phyloP scores from a whole-genome alignment of 2,113 vertebrate species.

The Verasper variegatus region DNA sequence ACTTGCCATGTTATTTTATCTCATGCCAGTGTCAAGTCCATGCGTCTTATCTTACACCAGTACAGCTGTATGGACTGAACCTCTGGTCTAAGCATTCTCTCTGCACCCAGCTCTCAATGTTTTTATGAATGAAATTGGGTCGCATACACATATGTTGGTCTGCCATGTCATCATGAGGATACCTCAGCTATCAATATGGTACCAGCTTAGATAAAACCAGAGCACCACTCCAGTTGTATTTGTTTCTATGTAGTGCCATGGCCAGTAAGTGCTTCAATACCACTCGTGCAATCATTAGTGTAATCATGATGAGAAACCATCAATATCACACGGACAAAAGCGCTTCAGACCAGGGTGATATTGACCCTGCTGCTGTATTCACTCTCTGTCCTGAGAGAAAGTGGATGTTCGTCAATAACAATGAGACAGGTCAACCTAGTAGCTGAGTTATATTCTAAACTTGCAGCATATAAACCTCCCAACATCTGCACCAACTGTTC shows the following conservation, averaged over 20 bases:
- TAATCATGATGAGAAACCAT: constrained; percentile 27
- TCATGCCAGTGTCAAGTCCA: not conserved
- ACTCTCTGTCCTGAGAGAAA: not conserved
- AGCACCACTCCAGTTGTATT: too few relatives aligned
- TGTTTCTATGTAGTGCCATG: too few relatives aligned
- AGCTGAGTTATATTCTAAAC: not conserved
- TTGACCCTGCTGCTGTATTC: constrained; percentile 10
- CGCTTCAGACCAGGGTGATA: constrained; percentile 8
- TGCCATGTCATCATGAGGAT: too few relatives aligned
- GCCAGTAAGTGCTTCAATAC: constrained; percentile 25
- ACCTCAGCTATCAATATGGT: too few relatives aligned
- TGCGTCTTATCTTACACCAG: not conserved
- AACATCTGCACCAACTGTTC: constrained; percentile 12
- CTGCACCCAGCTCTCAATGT: too few relatives aligned
- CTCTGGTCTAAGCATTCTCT: not conserved
- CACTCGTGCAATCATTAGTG: constrained; percentile 10
- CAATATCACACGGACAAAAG: constrained; percentile 20
- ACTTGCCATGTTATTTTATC: too few relatives aligned
- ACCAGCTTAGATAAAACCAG: too few relatives aligned
- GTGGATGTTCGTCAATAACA: not conserved
- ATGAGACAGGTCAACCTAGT: not conserved
- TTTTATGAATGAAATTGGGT: too few relatives aligned
- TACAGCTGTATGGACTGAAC: not conserved
- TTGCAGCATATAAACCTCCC: not conserved
- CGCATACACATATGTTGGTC: too few relatives aligned